Evolutionary conservation across 1,140 invertebrate species (phyloP), one percentile per base, ranked within the genome.

Genomic region (Acromyrmex heyeri): DNA sequence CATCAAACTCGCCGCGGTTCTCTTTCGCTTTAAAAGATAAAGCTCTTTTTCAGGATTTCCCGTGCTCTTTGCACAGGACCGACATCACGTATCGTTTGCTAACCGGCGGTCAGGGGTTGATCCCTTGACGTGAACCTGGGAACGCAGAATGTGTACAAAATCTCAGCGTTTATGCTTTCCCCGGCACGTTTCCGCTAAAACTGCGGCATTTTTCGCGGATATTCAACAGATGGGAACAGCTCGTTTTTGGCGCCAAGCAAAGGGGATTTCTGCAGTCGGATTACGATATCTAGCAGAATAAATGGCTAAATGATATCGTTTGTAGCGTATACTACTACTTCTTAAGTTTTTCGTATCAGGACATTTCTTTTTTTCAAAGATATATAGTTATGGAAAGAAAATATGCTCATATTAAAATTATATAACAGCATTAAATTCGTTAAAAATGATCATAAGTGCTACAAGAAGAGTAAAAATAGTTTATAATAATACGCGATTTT

Each of bases 61-160:
- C 55, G 55, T 44, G 69, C 69, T 83, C 79, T 83, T 83, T 83
- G 70, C 79, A 83, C 77, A 86, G 76, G 50, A 59, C 85, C 76
- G 44, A 69, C 85, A 53, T 86, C 85, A 86, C 85, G 85, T 86
- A 86, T 86, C 76, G 85, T 86, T 86, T 86, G 85, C 85, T 81
- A 81, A 86, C 85, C 76, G 85, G 50, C 85, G 85, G 77, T 69
- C 85, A 79, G 77, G 30, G 85, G 77, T 81, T 78, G 85, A 86
- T 86, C 77, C 85, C 69, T 62, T 83, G 79, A 83, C 79, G 69
- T 73, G 55, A 83, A 44, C 55, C 24, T 48, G 38, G 38, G n/a
- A 30, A 38, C 38, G 38, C 38, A 62, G 55, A 61, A 38, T 83
- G 69, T 83, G 79, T 83, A 83, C 69, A 61, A 73, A 83, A 83